A percentile compares a stretch with the other conserved stretches of the same genome.
phyloP scores from a whole-genome alignment of 2,888 invertebrate genomes.

The Trypoxylon attenuatum region DNA sequence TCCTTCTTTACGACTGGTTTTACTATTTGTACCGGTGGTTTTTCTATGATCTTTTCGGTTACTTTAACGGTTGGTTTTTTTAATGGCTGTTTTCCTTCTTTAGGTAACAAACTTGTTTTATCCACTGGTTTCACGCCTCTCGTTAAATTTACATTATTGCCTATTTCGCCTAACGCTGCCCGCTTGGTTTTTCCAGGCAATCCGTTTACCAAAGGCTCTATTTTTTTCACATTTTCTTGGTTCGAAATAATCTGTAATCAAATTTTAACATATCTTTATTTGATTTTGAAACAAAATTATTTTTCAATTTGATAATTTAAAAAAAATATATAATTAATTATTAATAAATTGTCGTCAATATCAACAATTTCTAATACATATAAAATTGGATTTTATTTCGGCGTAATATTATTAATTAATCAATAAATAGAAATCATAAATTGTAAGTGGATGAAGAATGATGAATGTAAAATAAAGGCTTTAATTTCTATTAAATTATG shows the following conservation, averaged over 20 bases:
- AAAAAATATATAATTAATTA: too few species aligned
- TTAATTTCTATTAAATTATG: too few species aligned
- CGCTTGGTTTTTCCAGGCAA: conserved; percentile 61
- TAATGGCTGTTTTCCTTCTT: conserved; percentile 43
- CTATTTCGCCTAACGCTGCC: conserved; percentile 76
- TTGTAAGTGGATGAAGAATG: too few species aligned
- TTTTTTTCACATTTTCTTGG: conserved; percentile 67
- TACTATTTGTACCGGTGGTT: conserved; percentile 52
- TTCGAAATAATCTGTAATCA: conserved; percentile 63
- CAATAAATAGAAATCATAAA: too few species aligned
- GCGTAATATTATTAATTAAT: too few species aligned
- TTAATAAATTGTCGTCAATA: too few species aligned
- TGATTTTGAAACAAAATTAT: too few species aligned
- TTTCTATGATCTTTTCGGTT: conserved; percentile 49
- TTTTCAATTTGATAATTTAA: too few species aligned
- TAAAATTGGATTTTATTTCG: too few species aligned
- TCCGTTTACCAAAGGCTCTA: conserved; percentile 51
- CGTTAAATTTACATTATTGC: conserved; percentile 74
- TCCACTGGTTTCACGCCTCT: conserved; percentile 70
- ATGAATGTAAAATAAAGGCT: too few species aligned
- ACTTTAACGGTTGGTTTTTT: conserved; percentile 41
- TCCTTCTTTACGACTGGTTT: conserved; percentile 55
- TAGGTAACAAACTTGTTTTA: conserved; percentile 55
- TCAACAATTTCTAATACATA: too few species aligned
- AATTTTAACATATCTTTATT: neutral